Conservation (phyloP, 2,113 vertebrate genomes). For the Pachycephala philippinensis region DNA sequence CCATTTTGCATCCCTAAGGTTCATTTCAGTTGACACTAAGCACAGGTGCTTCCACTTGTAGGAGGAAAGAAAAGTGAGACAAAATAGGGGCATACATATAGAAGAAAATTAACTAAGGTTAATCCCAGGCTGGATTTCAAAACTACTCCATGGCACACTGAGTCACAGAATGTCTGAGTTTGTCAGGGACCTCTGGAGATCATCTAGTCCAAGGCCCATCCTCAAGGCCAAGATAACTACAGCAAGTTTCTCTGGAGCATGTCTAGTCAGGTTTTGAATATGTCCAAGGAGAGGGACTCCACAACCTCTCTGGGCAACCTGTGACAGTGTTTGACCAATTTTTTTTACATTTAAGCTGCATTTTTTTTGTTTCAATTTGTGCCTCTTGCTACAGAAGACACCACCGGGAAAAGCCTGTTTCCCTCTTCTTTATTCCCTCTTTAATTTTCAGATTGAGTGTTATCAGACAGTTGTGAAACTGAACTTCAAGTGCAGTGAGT, state of each 20-base stretch:
- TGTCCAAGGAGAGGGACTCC: neutral
- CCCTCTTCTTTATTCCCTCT: neutral
- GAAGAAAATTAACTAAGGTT: neutral
- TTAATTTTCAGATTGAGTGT: neutral
- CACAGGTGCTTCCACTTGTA: neutral
- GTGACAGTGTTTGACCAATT: neutral
- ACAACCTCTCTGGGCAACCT: neutral
- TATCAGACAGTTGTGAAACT: neutral
- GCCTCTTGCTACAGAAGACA: neutral
- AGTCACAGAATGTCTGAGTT: neutral
- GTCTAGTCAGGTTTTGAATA: neutral
- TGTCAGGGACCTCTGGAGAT: neutral
- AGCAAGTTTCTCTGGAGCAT: neutral
- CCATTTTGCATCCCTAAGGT: neutral
- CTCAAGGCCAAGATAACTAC: neutral
- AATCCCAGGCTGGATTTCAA: neutral
- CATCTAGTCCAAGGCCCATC: accelerated
- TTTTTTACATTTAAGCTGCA: neutral
- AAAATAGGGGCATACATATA: neutral
- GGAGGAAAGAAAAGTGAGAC: neutral
- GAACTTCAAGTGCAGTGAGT: neutral
- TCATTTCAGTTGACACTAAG: neutral
- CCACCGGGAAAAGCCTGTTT: neutral
- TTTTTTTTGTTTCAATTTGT: neutral
- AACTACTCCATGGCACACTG: neutral